phyloP scores from a whole-genome alignment of 2,113 vertebrate species.

The Nothoprocta pentlandii region DNA sequence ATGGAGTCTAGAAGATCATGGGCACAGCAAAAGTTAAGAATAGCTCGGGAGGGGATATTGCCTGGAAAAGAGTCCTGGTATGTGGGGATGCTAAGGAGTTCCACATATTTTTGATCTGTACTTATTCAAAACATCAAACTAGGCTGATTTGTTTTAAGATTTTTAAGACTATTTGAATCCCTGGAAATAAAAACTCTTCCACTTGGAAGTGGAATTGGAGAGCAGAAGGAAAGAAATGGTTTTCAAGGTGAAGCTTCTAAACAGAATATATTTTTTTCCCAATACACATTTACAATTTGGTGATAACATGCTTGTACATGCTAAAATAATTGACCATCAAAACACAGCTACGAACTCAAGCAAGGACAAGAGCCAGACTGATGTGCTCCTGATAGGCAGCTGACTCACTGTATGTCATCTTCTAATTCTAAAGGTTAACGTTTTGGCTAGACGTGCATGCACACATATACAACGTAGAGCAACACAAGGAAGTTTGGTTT shows the following conservation, averaged over 20 bases:
- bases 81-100: background rate
- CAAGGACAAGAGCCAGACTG: background rate
- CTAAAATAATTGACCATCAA: background rate
- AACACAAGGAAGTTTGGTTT: background rate
- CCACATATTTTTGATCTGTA: background rate
- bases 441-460: background rate
- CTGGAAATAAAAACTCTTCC: background rate
- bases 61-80: background rate
- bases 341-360: background rate
- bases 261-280: background rate
- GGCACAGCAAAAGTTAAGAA: background rate
- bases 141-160: background rate
- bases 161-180: background rate
- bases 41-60: background rate
- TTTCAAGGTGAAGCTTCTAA: background rate
- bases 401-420: background rate
- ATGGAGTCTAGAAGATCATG: rapidly evolving
- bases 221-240: background rate
- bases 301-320: background rate
- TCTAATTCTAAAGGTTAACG: background rate
- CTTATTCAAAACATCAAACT: background rate
- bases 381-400: background rate
- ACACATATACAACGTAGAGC: background rate
- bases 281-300: background rate
- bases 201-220: background rate